These are phyloP conservation scores for Kuschelorhynchus macadamiae DNA, from an alignment of 2,888 invertebrate genomes.

Conservation along the genomic window DNA sequence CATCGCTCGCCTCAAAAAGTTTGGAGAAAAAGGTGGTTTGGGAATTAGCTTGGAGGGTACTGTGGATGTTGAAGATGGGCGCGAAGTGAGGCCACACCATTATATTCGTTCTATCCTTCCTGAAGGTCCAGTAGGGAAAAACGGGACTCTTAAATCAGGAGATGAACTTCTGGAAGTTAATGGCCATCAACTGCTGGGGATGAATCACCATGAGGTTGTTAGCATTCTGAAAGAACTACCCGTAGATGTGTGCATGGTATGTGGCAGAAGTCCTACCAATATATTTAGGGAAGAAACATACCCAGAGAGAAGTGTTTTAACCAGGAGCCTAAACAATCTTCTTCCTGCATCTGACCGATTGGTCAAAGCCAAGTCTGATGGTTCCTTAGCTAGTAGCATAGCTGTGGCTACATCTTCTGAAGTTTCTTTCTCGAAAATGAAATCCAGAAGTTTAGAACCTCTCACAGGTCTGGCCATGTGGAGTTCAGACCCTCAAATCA, in stretches of 20 bases:
- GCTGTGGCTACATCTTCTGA: constrained; percentile 72
- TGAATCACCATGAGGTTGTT: constrained; percentile 96
- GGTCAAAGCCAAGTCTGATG: constrained; percentile 93
- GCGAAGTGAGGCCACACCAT: constrained; percentile 98
- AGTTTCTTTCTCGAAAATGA: constrained; percentile 76
- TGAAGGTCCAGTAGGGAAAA: constrained; percentile 98
- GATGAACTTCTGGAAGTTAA: constrained; percentile 97
- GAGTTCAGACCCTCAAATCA: constrained; percentile 97
- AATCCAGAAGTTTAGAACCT: constrained; percentile 96
- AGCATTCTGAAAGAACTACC: constrained; percentile 93
- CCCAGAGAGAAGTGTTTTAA: constrained; percentile 66
- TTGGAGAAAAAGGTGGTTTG: constrained; percentile 91
- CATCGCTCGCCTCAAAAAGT: constrained; percentile 87
- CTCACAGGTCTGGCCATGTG: constrained; percentile 98
- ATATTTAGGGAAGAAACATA: constrained; percentile 63
- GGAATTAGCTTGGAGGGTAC: constrained; percentile 99
- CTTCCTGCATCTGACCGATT: constrained; percentile 79
- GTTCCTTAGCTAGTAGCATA: constrained; percentile 80
- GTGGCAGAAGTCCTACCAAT: constrained; percentile 75
- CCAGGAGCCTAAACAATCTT: constrained; percentile 76
- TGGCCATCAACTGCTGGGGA: constrained; percentile 87
- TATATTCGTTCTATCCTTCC: constrained; percentile 97
- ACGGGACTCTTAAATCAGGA: constrained; percentile 89
- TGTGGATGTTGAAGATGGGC: constrained; percentile 96
- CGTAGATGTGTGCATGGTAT: constrained; percentile 91